phyloP scores from a whole-genome alignment of 2,888 invertebrate species.

The Latrodectus elegans region DNA sequence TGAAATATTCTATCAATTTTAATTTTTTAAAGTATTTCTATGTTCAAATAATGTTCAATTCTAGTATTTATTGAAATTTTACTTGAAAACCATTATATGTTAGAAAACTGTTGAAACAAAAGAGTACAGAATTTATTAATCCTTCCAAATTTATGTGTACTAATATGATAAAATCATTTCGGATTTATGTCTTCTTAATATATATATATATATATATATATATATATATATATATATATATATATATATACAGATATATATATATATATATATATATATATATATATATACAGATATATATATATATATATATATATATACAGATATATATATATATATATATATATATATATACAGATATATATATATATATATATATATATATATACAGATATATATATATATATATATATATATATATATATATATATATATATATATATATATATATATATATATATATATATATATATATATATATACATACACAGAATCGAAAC shows the following conservation, averaged over 20 bases:
- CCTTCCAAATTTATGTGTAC: too few relatives aligned
- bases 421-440: slow-evolving; percentile 21
- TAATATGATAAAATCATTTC: neutral
- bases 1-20: too few relatives aligned
- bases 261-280: slow-evolving; percentile 21
- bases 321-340: slow-evolving; percentile 9
- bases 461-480: too few relatives aligned
- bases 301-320: slow-evolving; percentile 13
- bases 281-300: slow-evolving; percentile 16
- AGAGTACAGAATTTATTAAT: too few relatives aligned
- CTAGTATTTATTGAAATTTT: too few relatives aligned
- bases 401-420: slow-evolving; percentile 17
- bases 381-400: too few relatives aligned
- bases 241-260: slow-evolving; percentile 15
- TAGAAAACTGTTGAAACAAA: too few relatives aligned
- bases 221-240: slow-evolving; percentile 19
- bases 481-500: too few relatives aligned
- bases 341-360: slow-evolving; percentile 13
- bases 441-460: slow-evolving; percentile 9
- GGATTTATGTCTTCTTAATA: neutral
- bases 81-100: too few relatives aligned
- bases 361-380: too few relatives aligned
- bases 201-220: slow-evolving; percentile 1
- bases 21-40: too few relatives aligned
- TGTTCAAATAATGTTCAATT: too few relatives aligned